Base-by-base conservation (phyloP, 2,888 invertebrate species). In the Diogma glabrata region DNA sequence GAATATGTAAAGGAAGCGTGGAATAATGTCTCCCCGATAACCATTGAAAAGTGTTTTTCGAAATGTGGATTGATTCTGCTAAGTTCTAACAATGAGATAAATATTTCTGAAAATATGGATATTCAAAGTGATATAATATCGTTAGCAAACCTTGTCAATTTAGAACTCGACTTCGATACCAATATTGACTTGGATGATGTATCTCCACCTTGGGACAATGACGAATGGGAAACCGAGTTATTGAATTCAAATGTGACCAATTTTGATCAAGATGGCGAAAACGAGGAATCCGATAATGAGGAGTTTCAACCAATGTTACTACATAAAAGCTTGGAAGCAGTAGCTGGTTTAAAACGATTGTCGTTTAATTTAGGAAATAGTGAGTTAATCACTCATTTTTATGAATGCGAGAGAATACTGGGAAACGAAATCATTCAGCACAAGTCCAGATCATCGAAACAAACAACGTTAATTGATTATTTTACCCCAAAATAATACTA, bases 331-430 rank as follows among this genome's bases (percentile, higher is more conserved):
- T 2, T 36, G 36, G 36, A 36, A 36, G 36, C 36, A 36, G 36
- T 12, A 36, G 36, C 9, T 36, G 1, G 36, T 7, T 36, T 3
- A 36, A 36, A 36, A 36, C 16, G 16, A 36, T 36, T 36, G 16
- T 36, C 16, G 14, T 14, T 36, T 4, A 36, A 36, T 36, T 28
- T 28, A 28, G 28, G 28, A 28, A 28, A 28, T 28, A 28, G 28
- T 28, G 36, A 36, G 36, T 36, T 36, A 36, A 36, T 36, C 14
- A 36, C 36, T 36, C n/a, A 36, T 36, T 36, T 36, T 36, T 36
- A 12, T 8, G 36, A 36, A 36, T 28, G 4, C 28, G 28, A 36
- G 10, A 7, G 9, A 36, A 14, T 36, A 36, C 6, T 36, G 36
- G 36, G 36, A 8, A 36, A 36, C 36, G 9, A 36, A 3, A 12